Evolutionary conservation across 1,140 invertebrate genomes (phyloP), one percentile per base, ranked within the genome.

Genomic region (Dufourea novaeangliae): DNA sequence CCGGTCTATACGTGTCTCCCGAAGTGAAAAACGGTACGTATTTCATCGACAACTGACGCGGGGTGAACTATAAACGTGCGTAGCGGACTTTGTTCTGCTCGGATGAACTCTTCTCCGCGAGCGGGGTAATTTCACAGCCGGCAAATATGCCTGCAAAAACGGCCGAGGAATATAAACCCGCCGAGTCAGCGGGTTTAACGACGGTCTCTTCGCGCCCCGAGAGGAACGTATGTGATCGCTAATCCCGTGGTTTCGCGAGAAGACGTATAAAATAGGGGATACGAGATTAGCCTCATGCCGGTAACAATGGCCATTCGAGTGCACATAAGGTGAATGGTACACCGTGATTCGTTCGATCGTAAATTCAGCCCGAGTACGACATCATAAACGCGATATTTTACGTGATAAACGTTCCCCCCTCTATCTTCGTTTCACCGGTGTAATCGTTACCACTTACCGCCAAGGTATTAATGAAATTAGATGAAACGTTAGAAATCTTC

Each of bases 131-230:
- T 82, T 50, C 67, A n/a, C n/a, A 7, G 22, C n/a, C 68, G 54
- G 59, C 64, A 61, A 63, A n/a, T 68, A 50, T 14, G 63, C 44
- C 25, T 20, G 67, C 17, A 59, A 72, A 83, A 82, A 62, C 79
- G 22, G 29, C 22, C 74, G 50, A 27, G n/a, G 71, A 64, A 68
- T 67, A 70, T 83, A 77, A 83, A 84, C 54, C 75, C 66, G 71
- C 66, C 39, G n/a, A 84, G 82, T 80, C 82, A 83, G 72, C 81
- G 69, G 41, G 25, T 72, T 80, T 84, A 84, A 84, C 81, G 82
- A 84, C 52, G n/a, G 64, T 72, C 82, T 72, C 81, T 50, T 46
- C 44, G 41, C 59, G 71, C 46, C 50, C 70, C 37, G 62, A 17
- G 44, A 50, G 67, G 59, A n/a, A 41, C 52, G 61, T 25, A 1